Percentiles rank a stretch among this genome's conserved stretches.
Evolutionary conservation across 2,888 invertebrate species (phyloP).

Genomic region (Glaucopsyche alexis): DNA sequence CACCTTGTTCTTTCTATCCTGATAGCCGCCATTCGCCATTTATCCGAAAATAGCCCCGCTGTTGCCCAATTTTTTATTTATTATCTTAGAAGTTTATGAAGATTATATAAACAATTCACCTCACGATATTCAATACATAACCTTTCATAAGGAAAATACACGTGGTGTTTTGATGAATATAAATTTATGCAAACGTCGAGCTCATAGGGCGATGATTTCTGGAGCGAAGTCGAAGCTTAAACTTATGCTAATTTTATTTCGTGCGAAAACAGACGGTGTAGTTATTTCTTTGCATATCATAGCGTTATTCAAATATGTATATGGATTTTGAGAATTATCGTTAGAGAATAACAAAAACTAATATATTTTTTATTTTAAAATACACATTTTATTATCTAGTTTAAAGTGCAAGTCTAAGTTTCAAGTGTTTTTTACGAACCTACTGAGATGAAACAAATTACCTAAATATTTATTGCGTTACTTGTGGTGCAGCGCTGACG

Average conservation of each 20-base stretch:
- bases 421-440: too few relatives aligned
- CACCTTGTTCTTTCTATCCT: too few relatives aligned
- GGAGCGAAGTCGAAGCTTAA: neutral
- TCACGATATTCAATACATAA: neutral
- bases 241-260: slow-evolving; percentile 9
- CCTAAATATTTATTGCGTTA: too few relatives aligned
- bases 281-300: neutral
- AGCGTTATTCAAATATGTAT: neutral
- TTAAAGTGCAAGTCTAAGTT: too few relatives aligned
- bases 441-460: too few relatives aligned
- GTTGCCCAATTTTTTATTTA: neutral
- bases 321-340: too few relatives aligned
- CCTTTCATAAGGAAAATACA: slow-evolving; percentile 8
- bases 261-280: neutral
- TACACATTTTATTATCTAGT: too few relatives aligned
- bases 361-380: too few relatives aligned
- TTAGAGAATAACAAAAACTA: too few relatives aligned
- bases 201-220: slow-evolving; percentile 5
- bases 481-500: too few relatives aligned
- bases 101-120: neutral
- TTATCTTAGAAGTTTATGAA: neutral
- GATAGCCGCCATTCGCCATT: too few relatives aligned
- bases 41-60: too few relatives aligned
- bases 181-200: slow-evolving; percentile 20
- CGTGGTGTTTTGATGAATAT: slow-evolving; percentile 14